These are phyloP conservation scores for Kryptolebias ocellatus DNA, from an alignment of 2,797 vertebrate species.

Conservation along the genomic window DNA sequence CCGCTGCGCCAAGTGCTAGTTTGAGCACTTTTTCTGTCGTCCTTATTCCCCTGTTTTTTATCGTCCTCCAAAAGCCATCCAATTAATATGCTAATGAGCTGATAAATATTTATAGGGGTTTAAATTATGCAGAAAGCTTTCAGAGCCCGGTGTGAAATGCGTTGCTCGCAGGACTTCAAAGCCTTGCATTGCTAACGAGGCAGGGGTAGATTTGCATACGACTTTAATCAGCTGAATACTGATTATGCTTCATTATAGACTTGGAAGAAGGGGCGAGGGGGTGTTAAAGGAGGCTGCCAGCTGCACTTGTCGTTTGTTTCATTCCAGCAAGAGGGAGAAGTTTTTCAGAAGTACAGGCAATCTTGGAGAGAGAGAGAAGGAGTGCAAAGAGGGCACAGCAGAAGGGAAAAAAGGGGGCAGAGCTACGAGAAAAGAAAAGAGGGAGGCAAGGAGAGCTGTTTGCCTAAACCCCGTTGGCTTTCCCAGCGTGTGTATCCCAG, in stretches of 20 bases:
- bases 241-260: conserved; percentile 99
- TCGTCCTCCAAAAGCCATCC: conserved; percentile 88
- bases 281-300: conserved; percentile 89
- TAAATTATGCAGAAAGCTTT: conserved; percentile 99
- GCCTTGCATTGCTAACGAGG: conserved; percentile 98
- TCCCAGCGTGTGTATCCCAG: conserved; percentile 72
- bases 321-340: conserved; percentile 88
- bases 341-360: conserved; percentile 97
- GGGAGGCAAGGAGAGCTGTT: conserved; percentile 67
- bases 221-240: conserved; percentile 99
- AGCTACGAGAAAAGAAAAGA: conserved; percentile 67
- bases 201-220: conserved; percentile 97
- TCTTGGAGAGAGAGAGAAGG: conserved; percentile 79
- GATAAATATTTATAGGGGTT: conserved; percentile 99
- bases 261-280: conserved; percentile 29
- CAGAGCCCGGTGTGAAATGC: conserved; percentile 97
- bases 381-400: conserved; percentile 58
- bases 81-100: conserved; percentile 99
- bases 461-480: conserved; percentile 72
- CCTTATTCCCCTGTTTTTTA: conserved; percentile 81
- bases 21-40: conserved; percentile 72
- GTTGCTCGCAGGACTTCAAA: conserved; percentile 99
- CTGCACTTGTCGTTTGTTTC: conserved; percentile 99
- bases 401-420: conserved; percentile 47
- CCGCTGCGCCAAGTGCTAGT: conserved; percentile 71